phyloP scores from a whole-genome alignment of 2,888 invertebrate genomes.

The Drosophila quinaria region DNA sequence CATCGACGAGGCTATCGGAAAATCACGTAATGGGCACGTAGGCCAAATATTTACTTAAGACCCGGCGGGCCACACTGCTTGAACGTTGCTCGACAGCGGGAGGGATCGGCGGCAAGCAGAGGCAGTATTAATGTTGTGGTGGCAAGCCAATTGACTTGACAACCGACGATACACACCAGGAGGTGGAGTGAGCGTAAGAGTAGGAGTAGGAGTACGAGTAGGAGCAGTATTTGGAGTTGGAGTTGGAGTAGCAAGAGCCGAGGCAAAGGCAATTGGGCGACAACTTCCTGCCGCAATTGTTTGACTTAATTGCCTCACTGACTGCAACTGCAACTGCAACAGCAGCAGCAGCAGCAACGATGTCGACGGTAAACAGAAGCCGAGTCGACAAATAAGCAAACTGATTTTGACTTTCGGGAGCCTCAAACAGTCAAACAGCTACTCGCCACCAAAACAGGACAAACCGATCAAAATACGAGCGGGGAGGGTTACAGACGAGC shows the following conservation, averaged over 20 bases:
- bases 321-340: not conserved
- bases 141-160: constrained; percentile 73
- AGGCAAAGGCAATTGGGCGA: constrained; percentile 14
- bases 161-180: constrained; percentile 26
- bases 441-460: too few species aligned
- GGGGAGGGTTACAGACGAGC: too few species aligned
- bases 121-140: constrained; percentile 63
- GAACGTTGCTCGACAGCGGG: constrained; percentile 1
- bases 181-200: not conserved
- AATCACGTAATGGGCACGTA: constrained; percentile 80
- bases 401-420: constrained; percentile 15
- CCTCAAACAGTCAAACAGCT: not conserved
- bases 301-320: constrained; percentile 27
- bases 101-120: not conserved
- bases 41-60: constrained; percentile 78
- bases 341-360: not conserved
- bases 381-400: constrained; percentile 11
- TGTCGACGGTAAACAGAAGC: constrained; percentile 6
- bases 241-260: not conserved
- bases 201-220: not conserved
- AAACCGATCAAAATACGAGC: too few species aligned
- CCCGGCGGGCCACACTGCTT: constrained; percentile 34
- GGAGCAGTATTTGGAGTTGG: not conserved
- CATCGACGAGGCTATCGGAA: constrained; percentile 66
- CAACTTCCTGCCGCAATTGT: constrained; percentile 20